Base-by-base conservation (phyloP, 2,888 invertebrate species). In the Psylliodes chrysocephalus region DNA sequence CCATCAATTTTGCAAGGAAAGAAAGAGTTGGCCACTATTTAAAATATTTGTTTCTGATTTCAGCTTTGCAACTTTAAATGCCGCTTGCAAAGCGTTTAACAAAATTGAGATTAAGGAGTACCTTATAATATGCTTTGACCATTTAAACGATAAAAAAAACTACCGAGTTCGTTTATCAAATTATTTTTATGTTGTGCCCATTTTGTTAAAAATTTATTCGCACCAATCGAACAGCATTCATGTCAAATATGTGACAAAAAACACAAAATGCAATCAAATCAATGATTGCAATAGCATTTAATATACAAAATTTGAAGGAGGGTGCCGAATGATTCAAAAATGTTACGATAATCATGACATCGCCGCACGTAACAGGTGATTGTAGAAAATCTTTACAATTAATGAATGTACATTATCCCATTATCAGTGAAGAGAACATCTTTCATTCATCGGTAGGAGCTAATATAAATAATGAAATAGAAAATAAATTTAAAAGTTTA, bases 51-150 rank as follows among this genome's bases (percentile, higher is more conserved):
- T 59, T 44, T 28, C 17, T 15, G 38, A 59, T 49, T 59, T 59
- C 14, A 17, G 19, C 33, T 59, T 59, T 38, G 49, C 47, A 14
- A 59, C 28, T 49, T 59, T 56, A 28, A 56, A 56, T 56, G n/a
- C n/a, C n/a, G n/a, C n/a, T n/a, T n/a, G n/a, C n/a, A n/a, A n/a
- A n/a, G n/a, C n/a, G n/a, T n/a, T 56, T 22, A 56, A 56, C 46
- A 17, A 18, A 25, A 46, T 56, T 12, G 28, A 56, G 1, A 7
- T 46, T 10, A 15, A 56, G 1, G 19, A 56, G 10, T 56, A 59
- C 33, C 25, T 47, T 3, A 14, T 28, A 35, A 10, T 57, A 10
- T 57, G 57, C 12, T 57, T 33, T 30, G 57, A 57, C 12, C 17
- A 55, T 17, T 42, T 55, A 15, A 38, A 19, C 2, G 19, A 42